phyloP scores from a whole-genome alignment of 2,113 vertebrate genomes.

The Aptenodytes patagonicus region DNA sequence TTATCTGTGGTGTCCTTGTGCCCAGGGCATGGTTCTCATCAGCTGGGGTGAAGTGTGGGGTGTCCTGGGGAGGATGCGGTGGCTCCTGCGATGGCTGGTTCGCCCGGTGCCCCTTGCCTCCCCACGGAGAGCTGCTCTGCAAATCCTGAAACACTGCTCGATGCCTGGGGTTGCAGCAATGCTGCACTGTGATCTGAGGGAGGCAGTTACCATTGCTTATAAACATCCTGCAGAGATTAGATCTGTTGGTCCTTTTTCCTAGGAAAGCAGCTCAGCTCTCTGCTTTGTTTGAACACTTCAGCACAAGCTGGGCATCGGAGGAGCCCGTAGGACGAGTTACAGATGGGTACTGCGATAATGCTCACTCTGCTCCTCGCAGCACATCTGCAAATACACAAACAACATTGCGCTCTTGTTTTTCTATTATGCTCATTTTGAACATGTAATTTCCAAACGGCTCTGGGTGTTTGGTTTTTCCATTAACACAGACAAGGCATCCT shows the following conservation, averaged over 20 bases:
- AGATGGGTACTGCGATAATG: fast-evolving
- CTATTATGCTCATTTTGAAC: neutral
- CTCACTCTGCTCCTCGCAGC: neutral
- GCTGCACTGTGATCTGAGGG: neutral
- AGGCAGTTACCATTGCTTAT: neutral
- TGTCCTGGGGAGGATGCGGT: neutral
- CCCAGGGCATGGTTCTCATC: neutral
- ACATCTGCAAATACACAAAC: neutral
- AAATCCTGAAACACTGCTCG: neutral
- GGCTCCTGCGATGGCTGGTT: neutral
- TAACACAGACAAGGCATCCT: neutral
- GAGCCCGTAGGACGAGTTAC: neutral
- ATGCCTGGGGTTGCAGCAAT: neutral
- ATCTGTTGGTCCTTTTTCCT: neutral
- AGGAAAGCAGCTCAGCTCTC: neutral
- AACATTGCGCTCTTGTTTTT: neutral
- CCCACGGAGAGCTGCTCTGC: neutral
- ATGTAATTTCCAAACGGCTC: neutral
- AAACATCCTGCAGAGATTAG: neutral
- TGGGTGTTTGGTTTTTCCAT: neutral
- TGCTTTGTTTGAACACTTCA: neutral
- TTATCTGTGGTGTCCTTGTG: neutral
- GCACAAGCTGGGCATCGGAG: neutral
- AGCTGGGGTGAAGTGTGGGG: neutral
- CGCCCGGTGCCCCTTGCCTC: neutral